These are phyloP conservation scores for Helobdella robusta DNA, from an alignment of 2,888 invertebrate genomes.

Conservation along the genomic window DNA sequence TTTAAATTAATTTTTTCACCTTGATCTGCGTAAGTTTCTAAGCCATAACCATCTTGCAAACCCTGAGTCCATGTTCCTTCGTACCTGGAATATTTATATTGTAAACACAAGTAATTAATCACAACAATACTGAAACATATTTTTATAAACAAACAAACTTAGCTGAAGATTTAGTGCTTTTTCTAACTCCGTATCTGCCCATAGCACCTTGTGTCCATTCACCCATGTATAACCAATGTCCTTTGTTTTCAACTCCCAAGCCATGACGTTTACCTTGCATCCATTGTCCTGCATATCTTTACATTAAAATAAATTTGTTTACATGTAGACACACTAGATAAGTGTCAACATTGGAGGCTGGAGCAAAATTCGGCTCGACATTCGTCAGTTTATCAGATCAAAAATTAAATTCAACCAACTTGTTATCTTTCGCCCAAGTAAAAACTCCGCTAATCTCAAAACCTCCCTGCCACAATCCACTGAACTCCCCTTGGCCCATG, in stretches of 20 bases:
- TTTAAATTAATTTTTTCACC: too few relatives aligned
- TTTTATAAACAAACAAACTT: constrained; percentile 5
- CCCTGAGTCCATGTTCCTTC: constrained; percentile 78
- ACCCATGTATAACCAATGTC: constrained; percentile 91
- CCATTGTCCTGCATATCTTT: constrained; percentile 93
- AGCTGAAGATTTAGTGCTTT: constrained; percentile 78
- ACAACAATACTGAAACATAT: background rate
- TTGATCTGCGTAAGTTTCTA: constrained; percentile 97
- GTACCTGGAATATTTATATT: constrained; percentile 38
- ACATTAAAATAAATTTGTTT: background rate
- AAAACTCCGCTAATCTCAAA: constrained; percentile 92
- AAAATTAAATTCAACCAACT: too few relatives aligned
- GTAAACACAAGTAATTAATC: background rate
- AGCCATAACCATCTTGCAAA: constrained; percentile 96
- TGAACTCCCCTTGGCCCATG: constrained; percentile 96
- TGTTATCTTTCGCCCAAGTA: constrained; percentile 71
- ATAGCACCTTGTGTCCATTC: constrained; percentile 98
- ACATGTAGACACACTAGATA: constrained; percentile 39
- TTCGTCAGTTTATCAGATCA: too few relatives aligned
- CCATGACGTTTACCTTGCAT: constrained; percentile 98
- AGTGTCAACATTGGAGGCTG: background rate
- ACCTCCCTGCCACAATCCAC: constrained; percentile 97
- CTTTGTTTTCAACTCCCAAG: constrained; percentile 88
- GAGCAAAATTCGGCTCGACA: background rate
- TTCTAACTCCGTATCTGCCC: constrained; percentile 92